A percentile compares a stretch with the other conserved stretches of the same genome.
Evolutionary conservation across 2,888 invertebrate species (phyloP).

Genomic region (Drosophila kanekoi): DNA sequence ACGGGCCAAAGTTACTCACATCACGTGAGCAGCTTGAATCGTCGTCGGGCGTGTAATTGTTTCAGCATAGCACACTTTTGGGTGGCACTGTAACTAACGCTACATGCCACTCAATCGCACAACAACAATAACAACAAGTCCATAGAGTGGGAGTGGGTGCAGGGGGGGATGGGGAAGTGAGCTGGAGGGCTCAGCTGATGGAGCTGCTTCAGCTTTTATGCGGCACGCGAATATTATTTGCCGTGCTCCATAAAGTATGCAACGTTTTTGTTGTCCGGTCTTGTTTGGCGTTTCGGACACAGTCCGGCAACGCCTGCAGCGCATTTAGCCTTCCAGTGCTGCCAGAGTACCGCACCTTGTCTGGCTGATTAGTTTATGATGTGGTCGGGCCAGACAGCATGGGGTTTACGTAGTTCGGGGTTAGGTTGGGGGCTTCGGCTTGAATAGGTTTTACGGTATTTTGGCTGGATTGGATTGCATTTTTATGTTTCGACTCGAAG

Average conservation of each 20-base stretch:
- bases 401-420: background rate
- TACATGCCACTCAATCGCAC: slow-evolving; percentile 73
- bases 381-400: slow-evolving; percentile 43
- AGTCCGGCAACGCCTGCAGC: slow-evolving; percentile 46
- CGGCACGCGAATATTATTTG: slow-evolving; percentile 76
- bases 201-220: slow-evolving; percentile 34
- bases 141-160: no score
- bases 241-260: slow-evolving; percentile 71
- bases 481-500: slow-evolving; percentile 29
- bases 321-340: slow-evolving; percentile 17
- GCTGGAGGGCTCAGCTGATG: no score
- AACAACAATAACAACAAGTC: slow-evolving; percentile 46
- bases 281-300: slow-evolving; percentile 18
- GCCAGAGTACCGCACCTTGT: slow-evolving; percentile 53
- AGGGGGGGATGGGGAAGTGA: background rate
- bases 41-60: slow-evolving; percentile 54
- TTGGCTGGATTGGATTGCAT: slow-evolving; percentile 12
- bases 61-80: slow-evolving; percentile 46
- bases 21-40: slow-evolving; percentile 30
- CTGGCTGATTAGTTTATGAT: slow-evolving; percentile 72
- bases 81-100: slow-evolving; percentile 71
- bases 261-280: slow-evolving; percentile 63
- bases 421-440: no score
- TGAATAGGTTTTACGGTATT: background rate
- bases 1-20: slow-evolving; percentile 73